These are phyloP conservation scores for Pungitius pungitius DNA, from an alignment of 2,113 vertebrate species.

Conservation along the genomic window DNA sequence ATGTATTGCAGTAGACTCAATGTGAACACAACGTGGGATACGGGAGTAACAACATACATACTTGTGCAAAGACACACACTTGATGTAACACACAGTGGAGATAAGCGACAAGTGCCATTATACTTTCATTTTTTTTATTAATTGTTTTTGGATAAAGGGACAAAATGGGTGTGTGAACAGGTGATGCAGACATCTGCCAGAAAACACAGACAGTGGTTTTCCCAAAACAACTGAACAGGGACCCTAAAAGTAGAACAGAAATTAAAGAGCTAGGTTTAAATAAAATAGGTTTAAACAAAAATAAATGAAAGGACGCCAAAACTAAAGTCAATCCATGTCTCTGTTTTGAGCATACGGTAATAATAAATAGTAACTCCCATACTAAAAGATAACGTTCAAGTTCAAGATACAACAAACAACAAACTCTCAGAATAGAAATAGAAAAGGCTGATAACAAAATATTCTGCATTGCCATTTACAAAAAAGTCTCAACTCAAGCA, in stretches of 20 bases:
- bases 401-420: slow-evolving; percentile 99
- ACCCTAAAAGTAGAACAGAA: slow-evolving; percentile 96
- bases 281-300: slow-evolving; percentile 80
- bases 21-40: not conserved
- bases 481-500: slow-evolving; percentile 99
- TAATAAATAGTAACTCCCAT: slow-evolving; percentile 99
- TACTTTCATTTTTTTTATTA: slow-evolving; percentile 96
- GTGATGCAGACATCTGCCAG: slow-evolving; percentile 99
- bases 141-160: slow-evolving; percentile 99
- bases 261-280: slow-evolving; percentile 88
- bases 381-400: slow-evolving; percentile 99
- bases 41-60: not conserved
- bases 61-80: slow-evolving; percentile 18
- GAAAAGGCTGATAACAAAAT: slow-evolving; percentile 99
- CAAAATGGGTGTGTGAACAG: slow-evolving; percentile 99
- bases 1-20: not conserved
- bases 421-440: slow-evolving; percentile 99
- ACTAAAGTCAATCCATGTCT: slow-evolving; percentile 91
- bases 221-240: slow-evolving; percentile 99
- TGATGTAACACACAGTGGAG: slow-evolving; percentile 50
- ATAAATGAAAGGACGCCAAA: slow-evolving; percentile 80
- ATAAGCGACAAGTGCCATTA: slow-evolving; percentile 83
- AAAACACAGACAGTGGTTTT: slow-evolving; percentile 99
- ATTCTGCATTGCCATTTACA: slow-evolving; percentile 99
- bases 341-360: slow-evolving; percentile 95